Base-by-base conservation (phyloP, 2,113 vertebrate genomes). In the Larimichthys polyactis region DNA sequence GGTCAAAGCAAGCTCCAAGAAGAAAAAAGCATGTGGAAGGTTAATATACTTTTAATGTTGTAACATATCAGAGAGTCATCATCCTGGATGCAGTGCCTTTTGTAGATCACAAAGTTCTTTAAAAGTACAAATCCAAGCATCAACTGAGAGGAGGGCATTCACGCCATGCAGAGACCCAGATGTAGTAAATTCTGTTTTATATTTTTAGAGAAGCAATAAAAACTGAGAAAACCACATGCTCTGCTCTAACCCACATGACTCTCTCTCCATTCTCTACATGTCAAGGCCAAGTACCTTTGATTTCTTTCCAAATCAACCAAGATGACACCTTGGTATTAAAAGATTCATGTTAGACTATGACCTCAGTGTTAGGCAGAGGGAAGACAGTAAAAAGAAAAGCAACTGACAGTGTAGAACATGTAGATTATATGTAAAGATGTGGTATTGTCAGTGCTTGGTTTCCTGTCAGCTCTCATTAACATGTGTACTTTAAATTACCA, bases 151-250 rank as follows among this genome's bases (percentile, higher is more conserved):
- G 29, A 6, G 17, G 44, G 22, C 10, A 20, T 65, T 55, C 36
- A 46, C 49, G 48, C 20, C 1, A 7, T 36, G 8, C 24, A 19
- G 22, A 46, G 36, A 54, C 8, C 27, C 11, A 52, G 27, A 48
- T 51, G 51, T 32, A 24, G n/a, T 17, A 27, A 22, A 22, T 63
- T 22, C 49, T 27, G 64, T 49, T 19, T 49, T 29, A 11, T 49
- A 62, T 59, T 59, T 65, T 66, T 46, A 60, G 12, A 57, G 57
- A 62, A 24, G 69, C 44, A 72, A 72, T 76, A 69, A 73, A 79
- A 83, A 62, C 10, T 24, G n/a, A 63, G 69, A 77, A 71, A 84
- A 67, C 20, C 87, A 83, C 60, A 83, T 15, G 70, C 12, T 46
- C 29, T 54, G 43, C 46, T 70, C 46, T 72, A 22, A 59, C 51